phyloP scores from a whole-genome alignment of 2,888 invertebrate species.

The Pecten maximus region DNA sequence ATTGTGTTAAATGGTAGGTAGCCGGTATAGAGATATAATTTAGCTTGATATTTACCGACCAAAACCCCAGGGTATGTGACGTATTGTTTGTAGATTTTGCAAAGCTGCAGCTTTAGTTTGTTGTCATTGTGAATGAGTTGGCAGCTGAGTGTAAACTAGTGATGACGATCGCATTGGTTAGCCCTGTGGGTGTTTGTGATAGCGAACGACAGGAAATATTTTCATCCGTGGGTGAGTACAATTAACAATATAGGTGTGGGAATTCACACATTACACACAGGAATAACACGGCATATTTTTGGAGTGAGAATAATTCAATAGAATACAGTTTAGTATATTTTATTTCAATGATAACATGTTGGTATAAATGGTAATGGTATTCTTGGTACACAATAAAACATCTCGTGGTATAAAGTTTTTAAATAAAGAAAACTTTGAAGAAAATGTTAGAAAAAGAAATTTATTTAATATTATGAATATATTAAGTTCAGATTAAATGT shows the following conservation, averaged over 20 bases:
- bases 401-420: no score
- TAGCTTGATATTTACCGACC: not conserved
- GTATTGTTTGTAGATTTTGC: constrained; percentile 2
- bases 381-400: no score
- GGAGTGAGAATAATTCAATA: no score
- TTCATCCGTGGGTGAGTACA: not conserved
- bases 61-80: constrained; percentile 1
- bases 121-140: constrained; percentile 22
- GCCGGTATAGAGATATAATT: not conserved
- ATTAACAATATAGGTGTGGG: not conserved
- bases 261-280: not conserved
- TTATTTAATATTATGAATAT: no score
- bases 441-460: no score
- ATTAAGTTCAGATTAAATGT: no score
- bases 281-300: no score
- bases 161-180: not conserved
- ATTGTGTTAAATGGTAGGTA: not conserved
- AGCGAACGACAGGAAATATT: not conserved
- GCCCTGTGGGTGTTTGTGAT: not conserved
- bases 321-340: no score
- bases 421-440: no score
- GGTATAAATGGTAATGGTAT: no score
- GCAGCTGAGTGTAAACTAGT: not conserved
- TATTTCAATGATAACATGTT: no score
- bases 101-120: not conserved